Conservation (phyloP, 2,888 invertebrate species). For the Brassicogethes aeneus region DNA sequence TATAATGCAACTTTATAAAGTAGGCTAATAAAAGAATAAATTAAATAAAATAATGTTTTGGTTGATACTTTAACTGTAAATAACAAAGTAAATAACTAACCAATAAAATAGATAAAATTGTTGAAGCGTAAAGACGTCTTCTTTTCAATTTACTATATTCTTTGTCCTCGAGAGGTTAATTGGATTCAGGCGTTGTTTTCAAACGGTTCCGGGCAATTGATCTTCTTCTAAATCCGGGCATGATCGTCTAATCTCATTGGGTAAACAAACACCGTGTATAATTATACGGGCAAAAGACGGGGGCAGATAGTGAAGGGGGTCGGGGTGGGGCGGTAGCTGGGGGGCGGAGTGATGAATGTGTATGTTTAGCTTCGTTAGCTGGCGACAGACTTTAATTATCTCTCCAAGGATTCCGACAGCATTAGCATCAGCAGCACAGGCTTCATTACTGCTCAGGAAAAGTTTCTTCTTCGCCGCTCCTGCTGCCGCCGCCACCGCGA, state of each 20-base stretch:
- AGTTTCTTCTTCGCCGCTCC: too few species aligned
- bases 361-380: slow-evolving; percentile 38
- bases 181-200: not conserved
- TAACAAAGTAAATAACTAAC: too few species aligned
- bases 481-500: not conserved
- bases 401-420: slow-evolving; percentile 37
- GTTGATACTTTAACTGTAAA: too few species aligned
- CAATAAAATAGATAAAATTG: too few species aligned
- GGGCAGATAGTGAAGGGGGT: slow-evolving; percentile 7
- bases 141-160: not conserved
- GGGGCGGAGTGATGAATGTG: slow-evolving; percentile 33
- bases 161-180: not conserved
- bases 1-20: too few species aligned
- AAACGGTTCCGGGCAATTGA: not conserved
- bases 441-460: slow-evolving; percentile 15
- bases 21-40: too few species aligned
- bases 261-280: slow-evolving; percentile 36
- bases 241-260: slow-evolving; percentile 34
- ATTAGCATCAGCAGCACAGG: slow-evolving; percentile 21
- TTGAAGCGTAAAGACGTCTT: too few species aligned
- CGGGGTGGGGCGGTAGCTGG: slow-evolving; percentile 13
- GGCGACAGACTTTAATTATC: slow-evolving; percentile 41
- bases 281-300: slow-evolving; percentile 31
- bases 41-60: too few species aligned
- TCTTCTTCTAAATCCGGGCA: slow-evolving; percentile 2